These are phyloP conservation scores for Eupithecia centaureata DNA, from an alignment of 2,888 invertebrate species.

Conservation along the genomic window DNA sequence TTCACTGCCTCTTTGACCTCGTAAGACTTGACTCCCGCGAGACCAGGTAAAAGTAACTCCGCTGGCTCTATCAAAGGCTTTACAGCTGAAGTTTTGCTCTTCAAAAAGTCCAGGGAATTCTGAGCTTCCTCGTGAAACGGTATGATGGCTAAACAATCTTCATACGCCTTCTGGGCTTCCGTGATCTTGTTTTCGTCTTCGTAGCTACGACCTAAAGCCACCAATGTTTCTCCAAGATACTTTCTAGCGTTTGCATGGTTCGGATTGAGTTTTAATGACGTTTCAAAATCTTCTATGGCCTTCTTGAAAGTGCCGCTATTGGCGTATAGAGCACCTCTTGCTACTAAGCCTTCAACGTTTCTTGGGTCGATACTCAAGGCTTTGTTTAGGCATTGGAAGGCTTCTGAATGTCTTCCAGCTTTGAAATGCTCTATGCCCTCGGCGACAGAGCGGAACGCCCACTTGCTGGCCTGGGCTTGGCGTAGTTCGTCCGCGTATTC, in stretches of 20 bases:
- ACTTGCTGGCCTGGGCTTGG: slow-evolving; percentile 95
- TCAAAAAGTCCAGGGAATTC: slow-evolving; percentile 91
- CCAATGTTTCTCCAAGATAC: slow-evolving; percentile 96
- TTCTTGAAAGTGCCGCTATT: slow-evolving; percentile 97
- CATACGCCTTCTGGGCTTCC: slow-evolving; percentile 93
- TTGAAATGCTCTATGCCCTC: slow-evolving; percentile 98
- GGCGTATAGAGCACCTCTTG: slow-evolving; percentile 95
- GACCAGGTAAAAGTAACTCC: slow-evolving; percentile 85
- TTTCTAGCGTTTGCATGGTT: slow-evolving; percentile 96
- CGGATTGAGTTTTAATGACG: slow-evolving; percentile 93
- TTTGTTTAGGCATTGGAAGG: slow-evolving; percentile 96
- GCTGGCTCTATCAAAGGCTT: slow-evolving; percentile 87
- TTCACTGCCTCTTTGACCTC: slow-evolving; percentile 88
- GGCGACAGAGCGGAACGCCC: slow-evolving; percentile 97
- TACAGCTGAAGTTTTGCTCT: slow-evolving; percentile 85
- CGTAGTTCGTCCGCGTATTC: slow-evolving; percentile 94
- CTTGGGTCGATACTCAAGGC: slow-evolving; percentile 95
- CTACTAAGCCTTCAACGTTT: slow-evolving; percentile 96
- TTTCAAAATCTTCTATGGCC: slow-evolving; percentile 97
- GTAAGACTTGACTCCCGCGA: slow-evolving; percentile 81
- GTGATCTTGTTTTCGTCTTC: slow-evolving; percentile 94
- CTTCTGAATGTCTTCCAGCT: slow-evolving; percentile 95
- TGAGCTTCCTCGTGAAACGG: slow-evolving; percentile 95
- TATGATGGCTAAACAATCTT: slow-evolving; percentile 91
- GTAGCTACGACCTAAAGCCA: slow-evolving; percentile 94